Base-by-base conservation (phyloP, 2,888 invertebrate genomes). In the Ophion obscuratus region DNA sequence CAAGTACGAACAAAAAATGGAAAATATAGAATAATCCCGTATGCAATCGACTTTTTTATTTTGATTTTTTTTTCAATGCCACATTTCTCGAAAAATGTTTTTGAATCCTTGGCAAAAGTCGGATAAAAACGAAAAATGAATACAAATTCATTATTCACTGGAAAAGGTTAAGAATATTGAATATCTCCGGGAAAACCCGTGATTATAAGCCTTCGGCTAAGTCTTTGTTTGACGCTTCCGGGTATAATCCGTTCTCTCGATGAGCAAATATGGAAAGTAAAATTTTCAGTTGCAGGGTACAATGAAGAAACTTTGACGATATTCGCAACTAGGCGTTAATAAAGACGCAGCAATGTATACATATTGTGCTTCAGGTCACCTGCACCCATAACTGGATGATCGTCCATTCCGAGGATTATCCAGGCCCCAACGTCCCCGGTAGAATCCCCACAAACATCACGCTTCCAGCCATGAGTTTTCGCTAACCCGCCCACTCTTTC, bases 321-420 rank as follows among this genome's bases (percentile, higher is more conserved):
- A 71, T 70, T 86, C 73, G 59, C 83, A 79, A 88, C 83, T 85
- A 87, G 85, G 74, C 88, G 87, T 79, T 83, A 88, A 88, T 83
- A 86, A 77, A 85, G 53, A 53, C 57, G 81, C 73, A 84, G 88
- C 90, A 91, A 92, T 92, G 91, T 92, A 92, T 92, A 92, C 91
- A 92, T 92, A 93, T 92, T 91, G 92, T 87, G 88, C 88, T 88
- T 75, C 67, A 89, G 91, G 91, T 92, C 91, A 92, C 92, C 91
- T 91, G 91, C 88, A 88, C 87, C 87, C 57, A 85, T 92, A 93
- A 93, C 93, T 93, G 92, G 92, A 93, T 92, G 91, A 93, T 91
- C 90, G 89, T 90, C 89, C 86, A 91, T 91, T 92, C 90, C 83
- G 71, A 87, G 91, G 92, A 92, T 93, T 90, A 92, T 91, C 91